These are phyloP conservation scores for Drosophila neotestacea DNA, from an alignment of 2,888 invertebrate genomes.

Conservation along the genomic window DNA sequence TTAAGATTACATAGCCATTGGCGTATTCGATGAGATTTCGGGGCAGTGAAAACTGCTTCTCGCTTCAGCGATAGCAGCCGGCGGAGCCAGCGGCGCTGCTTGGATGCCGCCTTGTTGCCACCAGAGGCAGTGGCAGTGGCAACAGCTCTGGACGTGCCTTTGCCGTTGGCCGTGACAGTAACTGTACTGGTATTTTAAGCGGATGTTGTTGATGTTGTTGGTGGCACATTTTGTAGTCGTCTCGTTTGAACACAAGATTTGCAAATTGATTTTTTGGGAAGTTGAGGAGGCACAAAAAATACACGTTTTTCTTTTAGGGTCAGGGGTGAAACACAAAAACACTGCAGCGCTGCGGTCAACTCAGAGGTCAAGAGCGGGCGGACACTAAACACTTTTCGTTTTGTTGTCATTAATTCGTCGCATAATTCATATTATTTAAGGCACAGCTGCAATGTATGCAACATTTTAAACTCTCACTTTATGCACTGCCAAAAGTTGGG, in stretches of 20 bases:
- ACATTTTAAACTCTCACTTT: conserved; percentile 40
- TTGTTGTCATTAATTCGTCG: conserved; percentile 18
- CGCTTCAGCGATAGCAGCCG: conserved; percentile 65
- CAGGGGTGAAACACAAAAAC: conserved; percentile 60
- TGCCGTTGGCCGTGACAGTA: conserved; percentile 16
- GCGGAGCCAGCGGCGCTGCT: conserved; percentile 40
- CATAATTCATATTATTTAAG: conserved; percentile 32
- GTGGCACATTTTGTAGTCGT: conserved; percentile 53
- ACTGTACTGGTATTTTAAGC: conserved; percentile 37
- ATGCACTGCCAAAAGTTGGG: conserved; percentile 57
- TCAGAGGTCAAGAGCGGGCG: conserved; percentile 43
- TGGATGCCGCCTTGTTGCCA: conserved; percentile 47
- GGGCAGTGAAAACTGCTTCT: conserved; percentile 49
- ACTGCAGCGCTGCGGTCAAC: conserved; percentile 74
- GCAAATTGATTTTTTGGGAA: conserved; percentile 10
- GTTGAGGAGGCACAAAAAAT: conserved; percentile 10
- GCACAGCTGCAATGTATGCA: conserved; percentile 59
- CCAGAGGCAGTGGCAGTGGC: conserved; percentile 31
- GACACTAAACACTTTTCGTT: conserved; percentile 48
- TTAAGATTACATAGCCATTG: conserved; percentile 79
- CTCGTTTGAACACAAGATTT: conserved; percentile 43
- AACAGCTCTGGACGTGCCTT: conserved; percentile 21
- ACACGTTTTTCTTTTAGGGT: conserved; percentile 15
- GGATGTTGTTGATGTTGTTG: conserved; percentile 42
- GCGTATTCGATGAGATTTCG: conserved; percentile 50